Evolutionary conservation across 2,888 invertebrate genomes (phyloP).

Genomic region (Noctua janthina): DNA sequence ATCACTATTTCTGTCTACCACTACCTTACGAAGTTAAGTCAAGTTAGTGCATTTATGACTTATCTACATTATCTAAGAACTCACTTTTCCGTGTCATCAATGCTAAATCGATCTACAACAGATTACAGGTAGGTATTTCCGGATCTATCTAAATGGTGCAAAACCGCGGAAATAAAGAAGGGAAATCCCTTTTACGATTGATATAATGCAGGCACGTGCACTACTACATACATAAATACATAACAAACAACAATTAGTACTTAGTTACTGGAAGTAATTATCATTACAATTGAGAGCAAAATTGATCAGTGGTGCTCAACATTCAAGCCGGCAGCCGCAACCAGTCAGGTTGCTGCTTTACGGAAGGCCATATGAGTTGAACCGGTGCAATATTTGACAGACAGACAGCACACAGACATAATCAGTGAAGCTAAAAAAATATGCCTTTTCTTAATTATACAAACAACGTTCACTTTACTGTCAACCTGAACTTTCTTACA

Average conservation of each 20-base stretch:
- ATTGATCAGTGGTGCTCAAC: slow-evolving; percentile 29
- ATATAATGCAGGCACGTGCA: slow-evolving; percentile 43
- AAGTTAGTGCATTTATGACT: background rate
- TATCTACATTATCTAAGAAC: background rate
- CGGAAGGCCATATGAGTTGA: background rate
- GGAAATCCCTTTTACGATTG: slow-evolving; percentile 39
- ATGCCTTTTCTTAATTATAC: too few relatives aligned
- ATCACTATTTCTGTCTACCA: background rate
- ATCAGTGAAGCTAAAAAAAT: background rate
- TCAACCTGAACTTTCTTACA: too few relatives aligned
- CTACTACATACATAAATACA: slow-evolving; percentile 20
- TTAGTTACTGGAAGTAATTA: slow-evolving; percentile 41
- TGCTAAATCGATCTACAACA: slow-evolving; percentile 1
- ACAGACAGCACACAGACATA: background rate
- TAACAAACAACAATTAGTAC: slow-evolving; percentile 18
- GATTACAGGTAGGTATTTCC: slow-evolving; percentile 29
- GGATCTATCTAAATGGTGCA: slow-evolving; percentile 1
- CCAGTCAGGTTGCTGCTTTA: background rate
- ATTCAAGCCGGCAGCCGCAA: background rate
- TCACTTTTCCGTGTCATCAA: slow-evolving; percentile 13
- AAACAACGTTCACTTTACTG: too few relatives aligned
- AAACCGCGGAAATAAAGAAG: slow-evolving; percentile 13
- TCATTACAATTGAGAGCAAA: slow-evolving; percentile 4
- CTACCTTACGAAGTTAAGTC: background rate
- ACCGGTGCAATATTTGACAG: background rate